Conservation (phyloP, 2,888 invertebrate genomes). For the Lochmaea capreae region DNA sequence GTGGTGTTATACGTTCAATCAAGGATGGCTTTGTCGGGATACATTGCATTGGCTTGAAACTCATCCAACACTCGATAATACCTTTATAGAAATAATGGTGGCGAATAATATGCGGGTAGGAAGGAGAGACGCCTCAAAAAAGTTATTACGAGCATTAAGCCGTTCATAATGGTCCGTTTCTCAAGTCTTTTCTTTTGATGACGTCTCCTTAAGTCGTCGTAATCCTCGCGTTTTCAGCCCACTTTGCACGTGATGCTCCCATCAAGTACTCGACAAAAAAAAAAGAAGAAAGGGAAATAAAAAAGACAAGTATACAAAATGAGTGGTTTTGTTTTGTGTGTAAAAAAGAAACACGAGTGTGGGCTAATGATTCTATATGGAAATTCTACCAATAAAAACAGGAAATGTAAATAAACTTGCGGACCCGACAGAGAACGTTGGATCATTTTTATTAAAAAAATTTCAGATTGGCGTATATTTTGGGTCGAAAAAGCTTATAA, state of each 20-base stretch:
- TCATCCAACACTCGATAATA: slow-evolving; percentile 12
- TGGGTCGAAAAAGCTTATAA: too few relatives aligned
- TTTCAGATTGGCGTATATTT: too few relatives aligned
- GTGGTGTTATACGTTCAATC: too few relatives aligned
- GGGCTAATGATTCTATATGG: too few relatives aligned
- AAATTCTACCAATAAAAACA: too few relatives aligned
- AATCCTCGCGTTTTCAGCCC: slow-evolving; percentile 34
- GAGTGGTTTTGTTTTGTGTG: neutral
- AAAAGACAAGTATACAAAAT: slow-evolving; percentile 42
- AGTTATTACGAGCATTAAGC: slow-evolving; percentile 34
- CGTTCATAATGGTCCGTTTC: slow-evolving; percentile 37
- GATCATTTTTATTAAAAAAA: too few relatives aligned
- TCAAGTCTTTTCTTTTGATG: slow-evolving; percentile 31
- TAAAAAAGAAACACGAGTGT: neutral
- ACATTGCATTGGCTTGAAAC: neutral
- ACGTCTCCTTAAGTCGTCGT: slow-evolving; percentile 38
- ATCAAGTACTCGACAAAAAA: slow-evolving; percentile 38
- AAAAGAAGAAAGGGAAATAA: slow-evolving; percentile 37
- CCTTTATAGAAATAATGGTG: slow-evolving; percentile 5
- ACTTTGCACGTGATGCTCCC: slow-evolving; percentile 45
- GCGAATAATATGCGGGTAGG: slow-evolving; percentile 23
- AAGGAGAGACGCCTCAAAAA: slow-evolving; percentile 20
- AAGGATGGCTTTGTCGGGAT: neutral
- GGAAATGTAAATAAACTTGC: too few relatives aligned
- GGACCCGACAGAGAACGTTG: too few relatives aligned